These are phyloP conservation scores for Oreonectes daqikongensis DNA, from an alignment of 2,797 vertebrate species.

Conservation along the genomic window DNA sequence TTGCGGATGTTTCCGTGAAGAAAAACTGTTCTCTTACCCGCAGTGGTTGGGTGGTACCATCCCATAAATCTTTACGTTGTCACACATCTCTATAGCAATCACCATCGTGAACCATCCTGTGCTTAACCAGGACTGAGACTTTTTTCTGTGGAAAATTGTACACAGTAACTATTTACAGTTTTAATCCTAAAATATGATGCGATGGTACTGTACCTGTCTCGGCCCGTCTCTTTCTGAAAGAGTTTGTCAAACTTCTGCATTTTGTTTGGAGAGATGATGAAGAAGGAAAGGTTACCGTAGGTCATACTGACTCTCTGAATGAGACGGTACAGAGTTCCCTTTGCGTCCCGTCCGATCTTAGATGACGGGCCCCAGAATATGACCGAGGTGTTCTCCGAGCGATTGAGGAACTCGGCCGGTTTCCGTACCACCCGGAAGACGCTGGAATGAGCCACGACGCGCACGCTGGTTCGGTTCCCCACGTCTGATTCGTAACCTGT, in stretches of 20 bases:
- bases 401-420: constrained; percentile 88
- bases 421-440: constrained; percentile 86
- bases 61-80: constrained; percentile 91
- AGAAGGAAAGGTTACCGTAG: constrained; percentile 86
- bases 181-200: too few relatives aligned
- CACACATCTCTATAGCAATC: constrained; percentile 91
- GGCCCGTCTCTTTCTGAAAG: constrained; percentile 91
- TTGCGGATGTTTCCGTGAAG: background rate
- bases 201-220: constrained; percentile 91
- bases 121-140: constrained; percentile 95
- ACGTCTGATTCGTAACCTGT: constrained; percentile 82
- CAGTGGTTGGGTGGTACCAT: constrained; percentile 95
- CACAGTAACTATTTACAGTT: too few relatives aligned
- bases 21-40: constrained; percentile 76
- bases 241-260: constrained; percentile 92
- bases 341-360: constrained; percentile 87
- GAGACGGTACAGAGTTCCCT: constrained; percentile 83
- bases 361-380: constrained; percentile 93
- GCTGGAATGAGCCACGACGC: constrained; percentile 95
- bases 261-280: constrained; percentile 81
- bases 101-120: constrained; percentile 99
- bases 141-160: constrained; percentile 76
- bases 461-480: constrained; percentile 89
- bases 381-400: constrained; percentile 76
- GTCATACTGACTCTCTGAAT: constrained; percentile 86